These are phyloP conservation scores for Aphodius granarius DNA, from an alignment of 2,888 invertebrate species.

Conservation along the genomic window DNA sequence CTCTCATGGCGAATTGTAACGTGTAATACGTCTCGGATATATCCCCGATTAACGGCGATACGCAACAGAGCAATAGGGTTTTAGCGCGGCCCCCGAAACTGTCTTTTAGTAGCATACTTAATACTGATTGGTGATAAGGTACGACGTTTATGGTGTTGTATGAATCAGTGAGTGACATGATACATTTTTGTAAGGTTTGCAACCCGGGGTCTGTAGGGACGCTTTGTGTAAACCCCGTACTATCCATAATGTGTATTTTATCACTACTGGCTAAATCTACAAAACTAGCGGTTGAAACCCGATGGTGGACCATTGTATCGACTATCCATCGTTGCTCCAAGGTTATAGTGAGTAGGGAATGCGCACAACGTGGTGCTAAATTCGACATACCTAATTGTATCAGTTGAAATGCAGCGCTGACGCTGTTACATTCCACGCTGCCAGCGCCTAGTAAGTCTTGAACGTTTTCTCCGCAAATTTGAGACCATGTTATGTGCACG, in stretches of 20 bases:
- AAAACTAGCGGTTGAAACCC: constrained; percentile 74
- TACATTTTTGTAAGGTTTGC: constrained; percentile 67
- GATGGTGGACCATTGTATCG: constrained; percentile 69
- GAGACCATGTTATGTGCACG: constrained; percentile 73
- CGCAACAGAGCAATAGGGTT: constrained; percentile 71
- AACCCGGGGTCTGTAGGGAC: constrained; percentile 65
- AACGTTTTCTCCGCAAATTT: constrained; percentile 69
- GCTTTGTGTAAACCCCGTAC: constrained; percentile 54
- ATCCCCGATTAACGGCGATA: constrained; percentile 70
- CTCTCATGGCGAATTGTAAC: constrained; percentile 67
- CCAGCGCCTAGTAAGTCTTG: constrained; percentile 58
- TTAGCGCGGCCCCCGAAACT: constrained; percentile 77
- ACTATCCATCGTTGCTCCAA: constrained; percentile 75
- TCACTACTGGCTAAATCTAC: constrained; percentile 67
- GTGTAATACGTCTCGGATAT: constrained; percentile 70
- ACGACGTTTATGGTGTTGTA: constrained; percentile 41
- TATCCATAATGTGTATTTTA: constrained; percentile 54
- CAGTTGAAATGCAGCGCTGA: constrained; percentile 73
- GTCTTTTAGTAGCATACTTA: constrained; percentile 71
- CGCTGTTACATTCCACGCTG: constrained; percentile 62
- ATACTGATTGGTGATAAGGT: constrained; percentile 65
- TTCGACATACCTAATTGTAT: constrained; percentile 67
- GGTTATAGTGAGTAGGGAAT: constrained; percentile 72
- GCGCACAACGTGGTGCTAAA: constrained; percentile 60
- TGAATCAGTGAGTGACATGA: constrained; percentile 60